phyloP scores from a whole-genome alignment of 2,888 invertebrate species.

The Agriopis leucophaearia region DNA sequence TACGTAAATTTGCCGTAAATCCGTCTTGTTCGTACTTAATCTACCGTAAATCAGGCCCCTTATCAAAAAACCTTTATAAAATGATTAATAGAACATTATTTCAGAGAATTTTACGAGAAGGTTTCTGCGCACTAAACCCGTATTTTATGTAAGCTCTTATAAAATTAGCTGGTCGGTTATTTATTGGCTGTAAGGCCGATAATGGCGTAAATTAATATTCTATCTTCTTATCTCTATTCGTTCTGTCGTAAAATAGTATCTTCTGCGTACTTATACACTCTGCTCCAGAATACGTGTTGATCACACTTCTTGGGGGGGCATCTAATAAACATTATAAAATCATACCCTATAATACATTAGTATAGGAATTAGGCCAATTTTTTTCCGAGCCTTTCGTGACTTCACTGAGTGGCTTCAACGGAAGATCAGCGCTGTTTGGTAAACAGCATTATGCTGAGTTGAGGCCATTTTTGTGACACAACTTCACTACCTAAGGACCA shows the following conservation, averaged over 20 bases:
- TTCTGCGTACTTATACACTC: constrained; percentile 2
- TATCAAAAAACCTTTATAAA: constrained; percentile 57
- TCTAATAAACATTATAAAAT: neutral
- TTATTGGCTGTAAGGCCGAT: constrained; percentile 22
- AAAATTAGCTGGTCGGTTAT: constrained; percentile 39
- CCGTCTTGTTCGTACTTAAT: constrained; percentile 42
- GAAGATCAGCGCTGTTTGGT: no score
- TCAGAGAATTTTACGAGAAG: constrained; percentile 27
- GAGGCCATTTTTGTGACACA: no score
- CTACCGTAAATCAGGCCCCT: constrained; percentile 55
- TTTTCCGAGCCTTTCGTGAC: no score
- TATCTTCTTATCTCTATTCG: constrained; percentile 18
- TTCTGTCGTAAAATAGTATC: constrained; percentile 11
- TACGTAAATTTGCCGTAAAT: constrained; percentile 36
- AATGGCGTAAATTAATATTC: constrained; percentile 34
- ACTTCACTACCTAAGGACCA: no score
- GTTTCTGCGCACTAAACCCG: constrained; percentile 32
- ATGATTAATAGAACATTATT: constrained; percentile 54
- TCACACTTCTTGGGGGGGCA: neutral
- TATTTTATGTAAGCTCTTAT: constrained; percentile 41
- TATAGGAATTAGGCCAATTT: no score
- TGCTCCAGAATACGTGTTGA: constrained; percentile 5
- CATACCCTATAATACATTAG: no score
- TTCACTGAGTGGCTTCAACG: no score
- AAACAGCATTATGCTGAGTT: no score